A percentile compares a stretch with the other conserved stretches of the same genome.
Conservation (phyloP, 2,113 vertebrate species). For the Trachemys scripta region DNA sequence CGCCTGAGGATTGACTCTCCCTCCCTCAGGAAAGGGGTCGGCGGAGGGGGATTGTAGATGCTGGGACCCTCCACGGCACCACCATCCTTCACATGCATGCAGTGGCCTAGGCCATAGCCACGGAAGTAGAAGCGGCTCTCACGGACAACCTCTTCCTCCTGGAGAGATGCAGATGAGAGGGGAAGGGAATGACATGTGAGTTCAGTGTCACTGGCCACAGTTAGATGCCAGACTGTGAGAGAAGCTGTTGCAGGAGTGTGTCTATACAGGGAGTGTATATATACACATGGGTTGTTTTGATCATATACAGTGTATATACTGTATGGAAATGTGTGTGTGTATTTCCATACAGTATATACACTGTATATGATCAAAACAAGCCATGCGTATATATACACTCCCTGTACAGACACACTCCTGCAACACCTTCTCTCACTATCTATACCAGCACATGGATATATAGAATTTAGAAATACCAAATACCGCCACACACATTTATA, state of each 20-base stretch:
- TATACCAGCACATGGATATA: background rate
- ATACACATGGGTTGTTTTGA: background rate
- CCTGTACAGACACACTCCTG: background rate
- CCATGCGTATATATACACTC: background rate
- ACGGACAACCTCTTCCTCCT: slow-evolving; percentile 88
- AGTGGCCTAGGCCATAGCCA: slow-evolving; percentile 89
- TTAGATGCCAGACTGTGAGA: background rate
- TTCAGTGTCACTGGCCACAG: slow-evolving; percentile 20
- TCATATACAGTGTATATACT: background rate
- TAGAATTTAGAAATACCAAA: background rate
- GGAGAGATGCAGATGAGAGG: slow-evolving; percentile 12
- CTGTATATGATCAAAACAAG: background rate
- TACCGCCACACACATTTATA: background rate
- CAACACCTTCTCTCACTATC: background rate
- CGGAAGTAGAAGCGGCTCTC: slow-evolving; percentile 89
- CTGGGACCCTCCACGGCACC: slow-evolving; percentile 76
- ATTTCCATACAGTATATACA: background rate
- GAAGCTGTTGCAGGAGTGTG: too few relatives aligned
- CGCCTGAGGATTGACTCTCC: slow-evolving; percentile 80
- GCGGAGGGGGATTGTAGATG: slow-evolving; percentile 76
- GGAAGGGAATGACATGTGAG: slow-evolving; percentile 7
- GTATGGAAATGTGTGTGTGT: background rate
- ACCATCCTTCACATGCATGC: slow-evolving; percentile 85
- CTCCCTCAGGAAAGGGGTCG: slow-evolving; percentile 71
- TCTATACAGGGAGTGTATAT: background rate